These are phyloP conservation scores for Poeciliopsis turrubarensis DNA, from an alignment of 2,113 vertebrate species.

Conservation along the genomic window DNA sequence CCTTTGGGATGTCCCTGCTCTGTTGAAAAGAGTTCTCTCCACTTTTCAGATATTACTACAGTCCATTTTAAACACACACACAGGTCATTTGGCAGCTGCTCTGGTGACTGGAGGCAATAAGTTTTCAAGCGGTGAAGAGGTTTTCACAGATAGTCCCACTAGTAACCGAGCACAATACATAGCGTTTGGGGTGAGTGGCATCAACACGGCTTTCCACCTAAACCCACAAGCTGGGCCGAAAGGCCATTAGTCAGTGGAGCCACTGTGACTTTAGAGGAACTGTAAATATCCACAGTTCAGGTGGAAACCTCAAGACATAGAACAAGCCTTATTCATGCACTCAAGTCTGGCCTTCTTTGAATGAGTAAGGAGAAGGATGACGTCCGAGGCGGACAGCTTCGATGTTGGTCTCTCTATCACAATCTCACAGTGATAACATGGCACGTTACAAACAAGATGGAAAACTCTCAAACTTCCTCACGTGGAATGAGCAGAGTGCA, in stretches of 20 bases:
- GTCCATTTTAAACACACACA: conserved; percentile 24
- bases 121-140: not conserved
- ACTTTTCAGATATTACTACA: conserved; percentile 31
- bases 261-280: not conserved
- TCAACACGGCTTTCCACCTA: not conserved
- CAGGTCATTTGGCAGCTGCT: conserved; percentile 30
- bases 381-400: too few species aligned
- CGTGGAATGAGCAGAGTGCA: too few species aligned
- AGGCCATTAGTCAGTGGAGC: not conserved
- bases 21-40: conserved; percentile 38
- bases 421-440: too few species aligned
- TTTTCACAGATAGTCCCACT: conserved; percentile 13
- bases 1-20: conserved; percentile 39
- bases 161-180: conserved; percentile 18
- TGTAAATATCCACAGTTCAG: not conserved
- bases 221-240: not conserved
- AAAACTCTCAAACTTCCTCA: too few species aligned
- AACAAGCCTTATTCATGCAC: not conserved
- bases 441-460: too few species aligned
- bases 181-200: not conserved
- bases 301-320: not conserved
- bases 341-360: not conserved
- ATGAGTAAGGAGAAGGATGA: too few species aligned
- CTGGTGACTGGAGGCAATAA: conserved; percentile 8
- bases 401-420: too few species aligned